phyloP scores from a whole-genome alignment of 2,797 vertebrate species.

The Champsocephalus esox region DNA sequence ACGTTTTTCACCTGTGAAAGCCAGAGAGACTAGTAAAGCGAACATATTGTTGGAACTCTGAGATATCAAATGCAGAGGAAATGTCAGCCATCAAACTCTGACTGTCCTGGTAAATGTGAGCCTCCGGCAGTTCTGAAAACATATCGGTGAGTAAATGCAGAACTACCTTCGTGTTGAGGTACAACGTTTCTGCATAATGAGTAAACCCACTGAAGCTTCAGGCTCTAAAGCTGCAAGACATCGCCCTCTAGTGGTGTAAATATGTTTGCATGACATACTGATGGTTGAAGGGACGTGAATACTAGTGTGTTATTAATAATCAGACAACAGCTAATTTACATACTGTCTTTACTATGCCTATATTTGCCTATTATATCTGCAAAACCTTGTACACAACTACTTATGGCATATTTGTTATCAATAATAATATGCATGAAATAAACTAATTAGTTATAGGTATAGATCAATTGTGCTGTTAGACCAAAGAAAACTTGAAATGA shows the following conservation, averaged over 20 bases:
- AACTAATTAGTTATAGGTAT: too few relatives aligned
- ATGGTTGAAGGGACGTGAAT: too few relatives aligned
- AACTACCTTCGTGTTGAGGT: neutral
- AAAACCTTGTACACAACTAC: too few relatives aligned
- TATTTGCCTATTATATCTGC: too few relatives aligned
- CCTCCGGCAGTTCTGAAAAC: too few relatives aligned
- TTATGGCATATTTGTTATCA: neutral
- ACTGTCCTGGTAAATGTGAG: neutral
- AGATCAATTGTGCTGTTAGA: too few relatives aligned
- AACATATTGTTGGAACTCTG: neutral
- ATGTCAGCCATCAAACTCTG: neutral
- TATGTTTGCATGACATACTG: neutral
- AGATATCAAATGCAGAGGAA: neutral
- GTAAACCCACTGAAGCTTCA: neutral
- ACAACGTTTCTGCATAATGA: neutral
- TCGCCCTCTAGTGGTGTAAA: slow-evolving; percentile 20
- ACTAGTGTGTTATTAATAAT: neutral
- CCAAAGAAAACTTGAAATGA: too few relatives aligned
- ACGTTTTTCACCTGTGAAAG: slow-evolving; percentile 57
- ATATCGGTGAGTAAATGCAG: neutral
- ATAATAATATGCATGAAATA: too few relatives aligned
- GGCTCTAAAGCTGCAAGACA: neutral
- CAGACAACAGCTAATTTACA: neutral
- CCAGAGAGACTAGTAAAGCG: slow-evolving; percentile 9
- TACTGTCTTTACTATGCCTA: too few relatives aligned